A percentile compares a stretch with the other conserved stretches of the same genome.
These are phyloP conservation scores for Drosophila imparisetae DNA, from an alignment of 2,888 invertebrate genomes.

Conservation along the genomic window DNA sequence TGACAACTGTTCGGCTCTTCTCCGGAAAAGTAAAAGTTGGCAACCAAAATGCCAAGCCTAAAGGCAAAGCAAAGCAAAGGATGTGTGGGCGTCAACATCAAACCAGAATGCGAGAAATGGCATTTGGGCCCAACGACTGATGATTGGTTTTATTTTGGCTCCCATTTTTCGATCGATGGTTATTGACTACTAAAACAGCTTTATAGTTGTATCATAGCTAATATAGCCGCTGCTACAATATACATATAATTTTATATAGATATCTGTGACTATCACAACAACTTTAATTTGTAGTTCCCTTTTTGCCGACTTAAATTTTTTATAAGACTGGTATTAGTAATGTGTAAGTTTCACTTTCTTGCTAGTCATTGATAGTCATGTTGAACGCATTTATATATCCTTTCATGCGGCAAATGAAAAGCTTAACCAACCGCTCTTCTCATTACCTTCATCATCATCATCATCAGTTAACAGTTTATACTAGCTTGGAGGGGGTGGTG, in stretches of 20 bases:
- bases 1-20: conserved; percentile 53
- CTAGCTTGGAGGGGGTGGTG: neutral
- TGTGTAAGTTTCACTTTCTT: conserved; percentile 1
- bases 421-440: conserved; percentile 26
- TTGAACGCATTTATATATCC: conserved; percentile 18
- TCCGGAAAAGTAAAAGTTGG: conserved; percentile 17
- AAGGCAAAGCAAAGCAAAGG: conserved; percentile 2
- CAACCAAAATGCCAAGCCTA: conserved; percentile 20
- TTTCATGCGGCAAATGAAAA: conserved; percentile 48
- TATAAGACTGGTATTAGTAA: conserved; percentile 1
- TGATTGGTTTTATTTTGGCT: conserved; percentile 26
- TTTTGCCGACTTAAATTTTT: neutral
- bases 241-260: neutral
- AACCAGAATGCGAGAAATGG: conserved; percentile 56
- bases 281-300: neutral
- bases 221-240: neutral
- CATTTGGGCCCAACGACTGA: conserved; percentile 48
- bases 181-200: neutral
- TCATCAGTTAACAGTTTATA: conserved; percentile 28
- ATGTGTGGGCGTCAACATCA: conserved; percentile 16
- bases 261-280: neutral
- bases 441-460: conserved; percentile 19
- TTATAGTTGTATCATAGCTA: neutral
- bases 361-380: neutral
- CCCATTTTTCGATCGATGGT: neutral